A percentile compares a stretch with the other conserved stretches of the same genome.
phyloP scores from a whole-genome alignment of 2,888 invertebrate genomes.

The Nymphalis c-album region DNA sequence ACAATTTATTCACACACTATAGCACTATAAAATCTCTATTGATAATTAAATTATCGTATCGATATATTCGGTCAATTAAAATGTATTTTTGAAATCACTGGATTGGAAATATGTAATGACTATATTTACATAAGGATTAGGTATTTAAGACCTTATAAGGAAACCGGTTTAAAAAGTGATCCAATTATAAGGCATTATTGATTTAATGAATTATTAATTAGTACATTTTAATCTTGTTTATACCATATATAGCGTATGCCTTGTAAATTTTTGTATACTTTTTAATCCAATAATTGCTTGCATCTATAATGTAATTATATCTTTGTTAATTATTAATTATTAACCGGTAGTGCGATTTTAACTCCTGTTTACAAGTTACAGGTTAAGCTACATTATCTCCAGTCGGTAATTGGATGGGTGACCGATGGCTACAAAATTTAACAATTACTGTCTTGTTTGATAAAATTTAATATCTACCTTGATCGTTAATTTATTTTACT shows the following conservation, averaged over 20 bases:
- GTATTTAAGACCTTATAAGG: conserved; percentile 9
- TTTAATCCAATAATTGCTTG: not conserved
- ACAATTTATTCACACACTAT: no score
- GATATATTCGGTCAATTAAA: conserved; percentile 1
- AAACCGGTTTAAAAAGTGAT: not conserved
- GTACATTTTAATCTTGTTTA: not conserved
- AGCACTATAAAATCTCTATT: no score
- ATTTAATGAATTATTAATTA: conserved; percentile 9
- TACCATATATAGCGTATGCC: not conserved
- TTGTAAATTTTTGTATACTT: conserved; percentile 5
- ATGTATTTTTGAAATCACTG: conserved; percentile 5
- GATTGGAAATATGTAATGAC: conserved; percentile 1
- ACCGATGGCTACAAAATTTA: not conserved
- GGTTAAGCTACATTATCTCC: not conserved
- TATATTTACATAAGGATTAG: conserved; percentile 4
- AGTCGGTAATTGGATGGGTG: not conserved
- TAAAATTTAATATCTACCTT: no score
- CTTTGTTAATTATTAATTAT: not conserved
- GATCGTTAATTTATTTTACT: no score
- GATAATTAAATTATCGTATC: not conserved
- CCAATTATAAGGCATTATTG: conserved; percentile 7
- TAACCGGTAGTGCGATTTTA: not conserved
- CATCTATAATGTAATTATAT: not conserved
- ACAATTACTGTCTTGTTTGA: no score
- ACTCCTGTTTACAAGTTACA: not conserved